Base-by-base conservation (phyloP, 2,888 invertebrate species). In the Pollenia amentaria region DNA sequence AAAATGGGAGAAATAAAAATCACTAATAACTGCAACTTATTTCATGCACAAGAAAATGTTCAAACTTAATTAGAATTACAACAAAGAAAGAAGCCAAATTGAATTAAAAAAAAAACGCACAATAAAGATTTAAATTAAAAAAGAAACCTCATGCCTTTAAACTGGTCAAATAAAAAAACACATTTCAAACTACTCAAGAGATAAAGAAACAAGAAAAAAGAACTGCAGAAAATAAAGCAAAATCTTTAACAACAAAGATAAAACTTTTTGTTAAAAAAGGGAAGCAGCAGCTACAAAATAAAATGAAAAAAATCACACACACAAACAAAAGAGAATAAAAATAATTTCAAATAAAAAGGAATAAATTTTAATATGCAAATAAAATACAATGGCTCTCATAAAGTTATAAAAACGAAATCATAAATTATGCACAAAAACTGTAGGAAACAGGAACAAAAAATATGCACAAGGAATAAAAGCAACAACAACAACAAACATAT, bases 301-400 rank as follows among this genome's bases (percentile, higher is more conserved):
- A 75, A 46, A 21, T 60, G n/a, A 46, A 11, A 29, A 44, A 53
- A 46, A 29, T 29, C 14, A 78, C 51, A 69, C 42, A 40, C 60
- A 57, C 51, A 51, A 53, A 38, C 70, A 79, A 62, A 64, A 44
- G 44, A 51, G 48, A 2, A 21, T 51, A 14, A 16, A 64, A 55
- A 38, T 44, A 57, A 38, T 16, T 60, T 60, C 3, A 65, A 76
- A 82, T 69, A 76, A 75, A 84, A 75, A 84, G 62, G 84, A 87
- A 87, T 84, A 87, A 73, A 87, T 87, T 87, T 87, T 84, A 81
- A 87, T 80, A 87, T 87, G 84, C 87, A 87, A 87, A 87, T 87
- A 77, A 84, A 84, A 87, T 81, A 87, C 87, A 87, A 87, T 87
- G 73, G 77, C 73, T 55, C 80, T 87, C 84, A 87, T 87, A 84